Base-by-base conservation (phyloP, 1,140 invertebrate species). In the Ips typographus region DNA sequence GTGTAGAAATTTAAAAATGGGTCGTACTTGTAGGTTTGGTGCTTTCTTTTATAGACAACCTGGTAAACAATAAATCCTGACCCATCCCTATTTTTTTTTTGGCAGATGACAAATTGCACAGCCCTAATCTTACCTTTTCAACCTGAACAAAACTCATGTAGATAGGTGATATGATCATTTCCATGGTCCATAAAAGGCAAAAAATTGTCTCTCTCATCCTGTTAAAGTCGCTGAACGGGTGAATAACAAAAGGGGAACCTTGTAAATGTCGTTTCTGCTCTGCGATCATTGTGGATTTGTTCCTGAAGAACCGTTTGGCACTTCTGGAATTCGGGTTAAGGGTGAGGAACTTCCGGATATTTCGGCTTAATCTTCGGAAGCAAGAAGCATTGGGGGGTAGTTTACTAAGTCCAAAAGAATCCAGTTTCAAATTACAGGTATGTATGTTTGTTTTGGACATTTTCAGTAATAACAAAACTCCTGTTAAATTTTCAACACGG, bases 161-260 rank as follows among this genome's bases (percentile, higher is more conserved):
- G 8, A 68, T 43, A 2, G 66, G 66, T 2, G 66, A 55, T 5
- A 68, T 5, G 37, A 68, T 42, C 58, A 68, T 68, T 61, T 68
- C 65, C 40, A 53, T n/a, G 40, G 55, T 68, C 71, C 71, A 72
- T 22, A 70, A 42, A 36, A 72, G 3, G 22, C 59, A 56, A 42
- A 72, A 72, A 3, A 72, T 6, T 4, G 39, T 40, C 55, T 72
- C 64, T 39, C 68, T 22, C 4, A 70, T 6, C 36, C 52, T 22
- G 36, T 67, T 64, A 39, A 70, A 52, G 42, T 22, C 70, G 36
- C 71, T 72, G 41, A 72, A 70, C 7, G 71, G 71, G 49, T 72
- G 71, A 44, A 72, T 65, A 39, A 72, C 43, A 55, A 41, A 67
- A 6, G 42, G 4, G 6, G 63, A 40, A 40, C 68, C 59, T 22